These are phyloP conservation scores for Poicephalus gulielmi DNA, from an alignment of 2,113 vertebrate genomes.

Conservation along the genomic window DNA sequence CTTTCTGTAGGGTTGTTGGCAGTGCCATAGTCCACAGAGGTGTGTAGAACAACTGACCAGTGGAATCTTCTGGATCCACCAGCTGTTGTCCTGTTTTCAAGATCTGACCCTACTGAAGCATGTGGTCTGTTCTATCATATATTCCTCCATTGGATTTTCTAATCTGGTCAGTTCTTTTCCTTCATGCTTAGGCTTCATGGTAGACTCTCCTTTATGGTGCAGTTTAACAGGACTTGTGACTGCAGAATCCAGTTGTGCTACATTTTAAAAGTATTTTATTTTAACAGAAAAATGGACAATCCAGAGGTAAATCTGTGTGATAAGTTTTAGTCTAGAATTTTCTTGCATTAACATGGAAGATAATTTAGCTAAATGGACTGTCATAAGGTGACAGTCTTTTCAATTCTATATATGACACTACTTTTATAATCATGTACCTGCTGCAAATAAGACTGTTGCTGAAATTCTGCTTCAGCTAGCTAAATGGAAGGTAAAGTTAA, in stretches of 20 bases:
- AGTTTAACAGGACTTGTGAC: neutral
- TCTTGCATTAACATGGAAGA: neutral
- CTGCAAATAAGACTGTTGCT: neutral
- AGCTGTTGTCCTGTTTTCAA: neutral
- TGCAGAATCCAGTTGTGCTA: neutral
- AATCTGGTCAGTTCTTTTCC: neutral
- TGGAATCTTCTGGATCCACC: neutral
- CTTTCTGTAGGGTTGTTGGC: neutral
- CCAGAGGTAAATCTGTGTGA: neutral
- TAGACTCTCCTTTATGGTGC: neutral
- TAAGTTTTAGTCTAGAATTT: neutral
- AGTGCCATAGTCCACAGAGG: neutral
- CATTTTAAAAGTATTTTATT: neutral
- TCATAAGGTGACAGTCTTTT: neutral
- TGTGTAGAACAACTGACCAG: neutral
- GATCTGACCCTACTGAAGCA: accelerated
- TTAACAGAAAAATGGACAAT: neutral
- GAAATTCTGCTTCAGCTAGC: neutral
- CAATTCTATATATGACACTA: neutral
- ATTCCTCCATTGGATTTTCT: neutral
- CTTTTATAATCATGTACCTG: neutral
- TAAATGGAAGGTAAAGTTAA: neutral
- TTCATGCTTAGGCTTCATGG: neutral
- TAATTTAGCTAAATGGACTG: neutral
- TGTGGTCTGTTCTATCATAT: neutral